These are phyloP conservation scores for Drosophila nannoptera DNA, from an alignment of 1,140 invertebrate species.

Conservation along the genomic window DNA sequence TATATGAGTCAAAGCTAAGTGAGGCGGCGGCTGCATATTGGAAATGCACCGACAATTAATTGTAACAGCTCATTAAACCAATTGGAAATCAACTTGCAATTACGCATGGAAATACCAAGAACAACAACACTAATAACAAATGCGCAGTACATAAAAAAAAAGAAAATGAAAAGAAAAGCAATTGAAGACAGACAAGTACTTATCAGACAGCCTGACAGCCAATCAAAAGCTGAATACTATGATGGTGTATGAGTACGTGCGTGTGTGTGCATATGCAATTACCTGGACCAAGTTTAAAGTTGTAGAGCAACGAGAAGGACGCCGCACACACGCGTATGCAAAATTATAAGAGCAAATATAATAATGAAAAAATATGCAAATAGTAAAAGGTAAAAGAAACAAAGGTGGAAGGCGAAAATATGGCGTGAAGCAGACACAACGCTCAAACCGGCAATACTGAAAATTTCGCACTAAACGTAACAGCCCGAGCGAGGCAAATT, in stretches of 20 bases:
- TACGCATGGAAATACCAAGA: constrained; percentile 19
- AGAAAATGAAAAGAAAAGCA: neutral
- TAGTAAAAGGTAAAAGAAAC: constrained; percentile 6
- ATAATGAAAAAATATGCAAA: constrained; percentile 19
- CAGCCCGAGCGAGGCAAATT: constrained; percentile 27
- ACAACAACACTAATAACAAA: constrained; percentile 19
- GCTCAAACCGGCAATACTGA: constrained; percentile 62
- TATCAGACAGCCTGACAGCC: constrained; percentile 23
- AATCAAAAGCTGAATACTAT: constrained; percentile 5
- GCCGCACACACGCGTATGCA: neutral
- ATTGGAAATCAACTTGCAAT: constrained; percentile 28
- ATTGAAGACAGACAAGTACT: constrained; percentile 25
- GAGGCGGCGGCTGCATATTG: neutral
- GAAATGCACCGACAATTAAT: constrained; percentile 10
- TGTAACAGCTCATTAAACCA: constrained; percentile 21
- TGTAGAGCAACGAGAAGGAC: constrained; percentile 2
- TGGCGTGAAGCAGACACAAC: constrained; percentile 48
- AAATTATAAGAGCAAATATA: constrained; percentile 12
- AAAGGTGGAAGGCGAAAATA: constrained; percentile 12
- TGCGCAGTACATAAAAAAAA: constrained; percentile 9
- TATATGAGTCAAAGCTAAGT: neutral
- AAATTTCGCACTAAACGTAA: constrained; percentile 44
- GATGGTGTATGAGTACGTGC: neutral
- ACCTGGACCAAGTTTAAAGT: constrained; percentile 37
- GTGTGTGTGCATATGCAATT: constrained; percentile 30